Evolutionary conservation across 2,113 vertebrate species (phyloP).

Genomic region (Oncorhynchus kisutch): DNA sequence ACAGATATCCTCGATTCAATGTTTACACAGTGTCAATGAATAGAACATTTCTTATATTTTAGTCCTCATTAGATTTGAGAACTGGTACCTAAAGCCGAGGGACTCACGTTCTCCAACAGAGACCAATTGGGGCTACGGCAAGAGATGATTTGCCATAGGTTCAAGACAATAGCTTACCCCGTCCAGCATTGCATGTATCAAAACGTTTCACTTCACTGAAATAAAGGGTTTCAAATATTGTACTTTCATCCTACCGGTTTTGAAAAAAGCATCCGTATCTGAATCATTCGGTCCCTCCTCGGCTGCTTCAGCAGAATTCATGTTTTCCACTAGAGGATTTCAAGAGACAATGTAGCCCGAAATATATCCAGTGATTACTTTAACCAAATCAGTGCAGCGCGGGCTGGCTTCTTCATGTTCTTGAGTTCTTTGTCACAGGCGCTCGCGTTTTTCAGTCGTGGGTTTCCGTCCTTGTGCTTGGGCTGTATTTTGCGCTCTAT

Average conservation of each 20-base stretch:
- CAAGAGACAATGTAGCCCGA: slow-evolving; percentile 19
- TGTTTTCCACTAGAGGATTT: slow-evolving; percentile 61
- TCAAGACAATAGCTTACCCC: too few species aligned
- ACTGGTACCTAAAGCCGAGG: neutral
- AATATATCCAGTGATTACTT: slow-evolving; percentile 47
- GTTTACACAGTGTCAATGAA: too few species aligned
- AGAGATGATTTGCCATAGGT: neutral
- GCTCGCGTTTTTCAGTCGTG: slow-evolving; percentile 26
- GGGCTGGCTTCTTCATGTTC: slow-evolving; percentile 34
- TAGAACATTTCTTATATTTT: too few species aligned
- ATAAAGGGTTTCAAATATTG: neutral
- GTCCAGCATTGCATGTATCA: neutral
- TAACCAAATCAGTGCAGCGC: slow-evolving; percentile 22
- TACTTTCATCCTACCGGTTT: slow-evolving; percentile 76
- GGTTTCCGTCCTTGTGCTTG: slow-evolving; percentile 35
- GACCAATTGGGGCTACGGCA: neutral
- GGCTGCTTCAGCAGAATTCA: slow-evolving; percentile 82
- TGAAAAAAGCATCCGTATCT: slow-evolving; percentile 87
- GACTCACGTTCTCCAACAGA: neutral
- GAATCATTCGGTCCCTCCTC: slow-evolving; percentile 84
- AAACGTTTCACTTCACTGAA: neutral
- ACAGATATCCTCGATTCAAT: neutral
- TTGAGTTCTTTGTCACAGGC: slow-evolving; percentile 27
- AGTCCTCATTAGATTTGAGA: neutral
- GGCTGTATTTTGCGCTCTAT: slow-evolving; percentile 50